Conservation (phyloP, 1,140 invertebrate species). For the Aphaenogaster floridana region DNA sequence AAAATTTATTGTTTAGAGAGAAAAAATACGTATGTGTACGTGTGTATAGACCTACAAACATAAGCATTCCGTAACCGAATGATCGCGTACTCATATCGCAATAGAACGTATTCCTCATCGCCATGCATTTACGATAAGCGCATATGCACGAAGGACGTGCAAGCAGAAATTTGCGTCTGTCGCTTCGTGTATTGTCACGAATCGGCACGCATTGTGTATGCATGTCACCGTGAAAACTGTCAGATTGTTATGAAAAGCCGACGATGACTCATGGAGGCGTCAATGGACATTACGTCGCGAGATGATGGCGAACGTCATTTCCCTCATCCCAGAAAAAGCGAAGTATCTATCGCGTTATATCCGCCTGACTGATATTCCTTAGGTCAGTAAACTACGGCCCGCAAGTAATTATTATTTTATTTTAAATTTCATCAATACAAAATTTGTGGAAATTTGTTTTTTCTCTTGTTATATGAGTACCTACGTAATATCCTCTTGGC, state of each 20-base stretch:
- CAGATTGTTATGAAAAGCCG: slow-evolving; percentile 23
- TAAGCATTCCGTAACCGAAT: background rate
- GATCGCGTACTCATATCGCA: slow-evolving; percentile 7
- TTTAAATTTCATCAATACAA: background rate
- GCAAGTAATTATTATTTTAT: background rate
- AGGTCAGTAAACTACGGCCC: background rate
- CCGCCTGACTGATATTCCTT: background rate
- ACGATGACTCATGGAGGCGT: slow-evolving; percentile 32
- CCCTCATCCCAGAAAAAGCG: slow-evolving; percentile 11
- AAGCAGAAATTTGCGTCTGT: slow-evolving; percentile 7
- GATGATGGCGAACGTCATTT: background rate
- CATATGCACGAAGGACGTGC: background rate
- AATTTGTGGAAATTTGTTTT: background rate
- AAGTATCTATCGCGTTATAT: background rate
- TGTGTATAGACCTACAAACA: background rate
- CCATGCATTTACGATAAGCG: background rate
- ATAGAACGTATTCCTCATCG: background rate
- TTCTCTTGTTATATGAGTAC: background rate
- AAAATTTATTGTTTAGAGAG: background rate
- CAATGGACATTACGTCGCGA: slow-evolving; percentile 34
- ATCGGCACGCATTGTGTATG: slow-evolving; percentile 10
- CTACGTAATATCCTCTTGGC: background rate
- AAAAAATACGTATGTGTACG: background rate
- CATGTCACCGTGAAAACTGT: slow-evolving; percentile 25
- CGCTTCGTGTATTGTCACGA: slow-evolving; percentile 17